Base-by-base conservation (phyloP, 2,113 vertebrate species). In the Seriola dumerili region DNA sequence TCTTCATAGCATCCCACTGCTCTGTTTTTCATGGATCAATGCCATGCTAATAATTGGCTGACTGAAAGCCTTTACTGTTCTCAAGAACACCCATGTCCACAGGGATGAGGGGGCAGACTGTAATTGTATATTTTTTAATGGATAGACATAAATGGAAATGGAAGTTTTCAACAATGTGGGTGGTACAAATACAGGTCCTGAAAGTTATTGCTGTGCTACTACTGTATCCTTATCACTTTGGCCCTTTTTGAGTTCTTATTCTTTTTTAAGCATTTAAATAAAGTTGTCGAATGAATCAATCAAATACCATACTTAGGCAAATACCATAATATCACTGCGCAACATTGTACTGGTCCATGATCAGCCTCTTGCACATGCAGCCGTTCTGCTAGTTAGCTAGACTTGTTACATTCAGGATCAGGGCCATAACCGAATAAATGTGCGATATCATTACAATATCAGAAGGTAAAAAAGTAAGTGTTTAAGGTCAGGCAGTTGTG, bases 1-100 rank as follows among this genome's bases (percentile, higher is more conserved):
- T 6, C 90, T 92, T 93, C 92, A 90, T 87, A 93, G 91, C 81
- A 86, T 81, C 89, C 73, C 80, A 59, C 71, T 89, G 85, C 77
- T 89, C 62, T 74, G 23, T 91, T 94, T 92, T 92, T 94, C 93
- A 89, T 92, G 85, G 92, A 85, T 89, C 91, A 92, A 90, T 73
- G 36, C 64, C 57, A 79, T 81, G 74, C 69, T 86, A 89, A 92
- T 91, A 90, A 91, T 84, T 89, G 81, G 70, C 79, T 63, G 72
- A 88, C 67, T 83, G 84, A 90, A 86, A 82, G 71, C 75, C 63
- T 85, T 58, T 54, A 75, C 58, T 32, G 21, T 67, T 71, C 42
- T 66, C 55, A 52, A 84, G 82, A 81, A 83, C 75, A 79, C 32
- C 61, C 61, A 64, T 80, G 72, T 78, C 86, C 29, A 71, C 72